Conservation (phyloP, 2,888 invertebrate species). For the Mimachlamys varia region DNA sequence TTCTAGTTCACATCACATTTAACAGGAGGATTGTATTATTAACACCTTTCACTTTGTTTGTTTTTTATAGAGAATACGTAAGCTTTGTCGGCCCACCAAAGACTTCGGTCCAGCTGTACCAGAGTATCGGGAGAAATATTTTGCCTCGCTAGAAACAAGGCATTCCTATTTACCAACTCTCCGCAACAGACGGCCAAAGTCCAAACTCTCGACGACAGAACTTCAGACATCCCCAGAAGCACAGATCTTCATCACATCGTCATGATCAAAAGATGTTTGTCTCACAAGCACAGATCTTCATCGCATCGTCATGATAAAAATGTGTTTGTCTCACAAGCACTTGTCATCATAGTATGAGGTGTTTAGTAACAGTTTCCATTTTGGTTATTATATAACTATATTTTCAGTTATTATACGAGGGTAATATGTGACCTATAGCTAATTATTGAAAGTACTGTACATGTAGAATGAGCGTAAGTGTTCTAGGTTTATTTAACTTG, state of each 20-base stretch:
- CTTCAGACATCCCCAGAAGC: background rate
- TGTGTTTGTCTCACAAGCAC: background rate
- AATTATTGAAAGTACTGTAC: background rate
- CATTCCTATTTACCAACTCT: background rate
- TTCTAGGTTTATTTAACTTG: no score
- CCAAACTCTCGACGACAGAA: slow-evolving; percentile 10
- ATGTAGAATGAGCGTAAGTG: background rate
- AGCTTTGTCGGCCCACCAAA: slow-evolving; percentile 61
- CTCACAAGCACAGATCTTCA: background rate
- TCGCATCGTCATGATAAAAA: background rate
- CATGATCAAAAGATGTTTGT: background rate
- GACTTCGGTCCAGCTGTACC: slow-evolving; percentile 70
- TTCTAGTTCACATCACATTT: no score
- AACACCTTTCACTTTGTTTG: no score
- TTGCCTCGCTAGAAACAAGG: slow-evolving; percentile 40
- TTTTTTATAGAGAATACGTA: slow-evolving; percentile 60
- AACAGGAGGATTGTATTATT: no score
- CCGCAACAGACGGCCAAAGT: background rate
- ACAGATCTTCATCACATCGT: slow-evolving; percentile 16
- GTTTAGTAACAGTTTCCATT: background rate
- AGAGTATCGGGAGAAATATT: slow-evolving; percentile 58
- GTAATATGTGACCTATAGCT: background rate
- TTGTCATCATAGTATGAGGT: background rate
- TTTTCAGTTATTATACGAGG: background rate
- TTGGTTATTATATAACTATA: background rate